Evolutionary conservation across 2,888 invertebrate genomes (phyloP), one percentile per base, ranked within the genome.

Genomic region (Acanthosepion esculentum): DNA sequence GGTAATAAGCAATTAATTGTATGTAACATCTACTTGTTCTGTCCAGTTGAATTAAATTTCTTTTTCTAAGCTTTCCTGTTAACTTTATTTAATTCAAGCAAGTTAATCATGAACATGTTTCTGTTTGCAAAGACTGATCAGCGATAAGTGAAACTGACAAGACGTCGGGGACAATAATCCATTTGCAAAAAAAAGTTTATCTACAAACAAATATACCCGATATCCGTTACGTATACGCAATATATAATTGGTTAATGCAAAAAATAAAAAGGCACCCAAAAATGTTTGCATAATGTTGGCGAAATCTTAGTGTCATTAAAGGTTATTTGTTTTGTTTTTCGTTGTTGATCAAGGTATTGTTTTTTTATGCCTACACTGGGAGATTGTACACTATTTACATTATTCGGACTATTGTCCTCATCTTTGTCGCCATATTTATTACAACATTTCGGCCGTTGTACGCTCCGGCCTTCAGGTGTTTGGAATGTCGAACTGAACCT

Each of bases 141-240:
- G 33, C 10, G n/a, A 10, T 78, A n/a, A 78, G 18, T 78, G 78
- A 78, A 78, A 78, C 12, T 78, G 78, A 33, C 78, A 78, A 78
- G 78, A 78, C 78, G 78, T n/a, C 15, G 78, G 78, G 78, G 78
- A n/a, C 78, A 33, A 33, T 18, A 78, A 78, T 78, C 78, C 78
- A 78, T 78, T 78, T 78, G 78, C 78, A 78, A 12, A 78, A 78
- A 78, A n/a, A 78, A n/a, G 78, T n/a, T 78, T 78, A 78, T 78
- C 78, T 78, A 78, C 78, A 78, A 78, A 33, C 33, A n/a, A 78
- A 78, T 78, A n/a, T 78, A 33, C 78, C 12, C n/a, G 33, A 10
- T 78, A n/a, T 15, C n/a, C 15, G 12, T 33, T 5, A n/a, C n/a
- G 4, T n/a, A 33, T 18, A 23, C 20, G 7, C n/a, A 64, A 64